Evolutionary conservation across 2,888 invertebrate species (phyloP).

Genomic region (Cremastinae sp.): DNA sequence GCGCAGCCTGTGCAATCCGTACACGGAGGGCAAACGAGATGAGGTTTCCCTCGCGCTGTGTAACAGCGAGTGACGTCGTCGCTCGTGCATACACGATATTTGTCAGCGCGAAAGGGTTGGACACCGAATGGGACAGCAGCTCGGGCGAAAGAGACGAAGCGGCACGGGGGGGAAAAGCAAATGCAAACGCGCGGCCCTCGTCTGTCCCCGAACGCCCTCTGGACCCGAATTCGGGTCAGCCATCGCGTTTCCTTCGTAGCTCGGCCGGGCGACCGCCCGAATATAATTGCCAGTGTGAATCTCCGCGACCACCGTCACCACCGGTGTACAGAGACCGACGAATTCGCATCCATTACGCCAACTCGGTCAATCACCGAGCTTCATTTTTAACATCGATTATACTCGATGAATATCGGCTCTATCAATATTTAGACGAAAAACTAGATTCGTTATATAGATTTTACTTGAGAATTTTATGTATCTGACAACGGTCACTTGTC

Average conservation of each 20-base stretch:
- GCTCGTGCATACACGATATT: constrained; percentile 55
- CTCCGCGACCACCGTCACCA: constrained; percentile 51
- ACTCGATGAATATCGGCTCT: neutral
- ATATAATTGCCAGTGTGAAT: constrained; percentile 60
- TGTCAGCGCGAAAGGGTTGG: constrained; percentile 56
- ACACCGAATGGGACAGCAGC: constrained; percentile 29
- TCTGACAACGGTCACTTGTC: too few species aligned
- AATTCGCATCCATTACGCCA: neutral
- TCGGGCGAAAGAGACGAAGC: constrained; percentile 15
- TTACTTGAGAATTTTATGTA: too few species aligned
- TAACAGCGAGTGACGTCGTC: constrained; percentile 28
- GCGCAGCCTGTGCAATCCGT: constrained; percentile 52
- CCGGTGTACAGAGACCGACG: constrained; percentile 29
- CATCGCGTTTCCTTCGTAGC: constrained; percentile 71
- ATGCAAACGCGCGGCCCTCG: constrained; percentile 48
- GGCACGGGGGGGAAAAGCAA: constrained; percentile 63
- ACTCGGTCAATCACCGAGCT: neutral
- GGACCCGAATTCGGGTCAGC: constrained; percentile 72
- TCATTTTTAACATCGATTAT: neutral
- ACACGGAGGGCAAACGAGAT: constrained; percentile 21
- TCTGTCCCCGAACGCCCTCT: constrained; percentile 9
- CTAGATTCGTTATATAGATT: too few species aligned
- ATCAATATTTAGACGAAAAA: too few species aligned
- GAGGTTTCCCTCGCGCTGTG: constrained; percentile 7
- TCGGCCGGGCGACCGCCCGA: constrained; percentile 52